Conservation (phyloP, 2,113 vertebrate genomes). For the Aspidoscelis tigris region DNA sequence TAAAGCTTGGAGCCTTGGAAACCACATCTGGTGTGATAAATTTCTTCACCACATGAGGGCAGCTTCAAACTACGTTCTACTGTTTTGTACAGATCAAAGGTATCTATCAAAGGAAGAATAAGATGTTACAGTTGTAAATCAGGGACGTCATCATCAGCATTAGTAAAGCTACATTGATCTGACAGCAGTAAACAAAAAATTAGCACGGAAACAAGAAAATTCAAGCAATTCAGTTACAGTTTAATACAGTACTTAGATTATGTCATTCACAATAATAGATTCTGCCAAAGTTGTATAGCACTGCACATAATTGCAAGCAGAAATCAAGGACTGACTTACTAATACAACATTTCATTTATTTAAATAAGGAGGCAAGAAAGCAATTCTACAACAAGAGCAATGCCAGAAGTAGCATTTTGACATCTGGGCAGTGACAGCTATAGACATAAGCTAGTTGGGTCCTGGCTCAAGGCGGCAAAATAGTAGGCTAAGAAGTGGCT, state of each 20-base stretch:
- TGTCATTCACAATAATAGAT: neutral
- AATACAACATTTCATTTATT: neutral
- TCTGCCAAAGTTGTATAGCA: neutral
- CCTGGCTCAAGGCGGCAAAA: too few relatives aligned
- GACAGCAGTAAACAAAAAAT: neutral
- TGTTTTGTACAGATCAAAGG: neutral
- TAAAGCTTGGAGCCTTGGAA: too few relatives aligned
- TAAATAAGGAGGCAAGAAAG: constrained; percentile 25
- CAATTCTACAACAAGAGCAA: neutral
- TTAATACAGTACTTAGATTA: neutral
- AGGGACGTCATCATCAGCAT: neutral
- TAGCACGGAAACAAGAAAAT: neutral
- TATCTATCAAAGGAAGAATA: neutral
- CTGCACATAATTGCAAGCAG: neutral
- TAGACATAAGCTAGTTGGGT: too few relatives aligned
- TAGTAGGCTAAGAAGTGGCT: too few relatives aligned
- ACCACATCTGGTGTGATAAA: neutral
- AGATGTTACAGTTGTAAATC: neutral
- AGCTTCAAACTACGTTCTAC: constrained; percentile 1
- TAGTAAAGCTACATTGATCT: neutral
- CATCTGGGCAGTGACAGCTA: too few relatives aligned
- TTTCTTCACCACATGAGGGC: constrained; percentile 23
- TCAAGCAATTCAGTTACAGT: accelerated
- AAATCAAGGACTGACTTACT: neutral
- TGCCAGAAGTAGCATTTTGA: neutral